These are phyloP conservation scores for Ornithorhynchus anatinus DNA, from an alignment of 2,113 vertebrate species.

Conservation along the genomic window DNA sequence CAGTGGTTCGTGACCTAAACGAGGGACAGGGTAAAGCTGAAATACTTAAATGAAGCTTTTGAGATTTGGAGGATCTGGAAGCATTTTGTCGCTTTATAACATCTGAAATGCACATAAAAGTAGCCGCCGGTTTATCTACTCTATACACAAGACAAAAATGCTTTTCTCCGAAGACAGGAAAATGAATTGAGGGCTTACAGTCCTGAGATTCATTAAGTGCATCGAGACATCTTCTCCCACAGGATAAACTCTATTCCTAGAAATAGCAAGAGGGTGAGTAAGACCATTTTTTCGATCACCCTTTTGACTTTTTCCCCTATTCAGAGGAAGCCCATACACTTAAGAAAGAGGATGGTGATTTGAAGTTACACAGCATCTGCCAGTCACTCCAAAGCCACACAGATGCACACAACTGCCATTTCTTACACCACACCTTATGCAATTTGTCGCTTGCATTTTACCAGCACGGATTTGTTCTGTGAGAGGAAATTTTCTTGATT, in stretches of 20 bases:
- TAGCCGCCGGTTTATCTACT: background rate
- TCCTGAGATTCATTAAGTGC: background rate
- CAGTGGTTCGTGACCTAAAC: no score
- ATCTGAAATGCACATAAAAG: background rate
- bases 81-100: background rate
- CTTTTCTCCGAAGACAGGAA: background rate
- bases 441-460: no score
- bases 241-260: background rate
- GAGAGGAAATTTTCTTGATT: no score
- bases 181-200: background rate
- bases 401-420: no score
- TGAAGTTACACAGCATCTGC: no score
- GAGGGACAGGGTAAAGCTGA: no score
- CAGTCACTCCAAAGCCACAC: no score
- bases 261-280: background rate
- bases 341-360: background rate
- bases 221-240: background rate
- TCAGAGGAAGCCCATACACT: background rate
- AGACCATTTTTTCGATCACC: background rate
- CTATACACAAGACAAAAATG: background rate
- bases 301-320: background rate
- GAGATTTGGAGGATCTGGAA: background rate
- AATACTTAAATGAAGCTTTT: no score
- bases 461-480: no score
- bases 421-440: no score